Base-by-base conservation (phyloP, 1,140 invertebrate species). In the Cylas formicarius region DNA sequence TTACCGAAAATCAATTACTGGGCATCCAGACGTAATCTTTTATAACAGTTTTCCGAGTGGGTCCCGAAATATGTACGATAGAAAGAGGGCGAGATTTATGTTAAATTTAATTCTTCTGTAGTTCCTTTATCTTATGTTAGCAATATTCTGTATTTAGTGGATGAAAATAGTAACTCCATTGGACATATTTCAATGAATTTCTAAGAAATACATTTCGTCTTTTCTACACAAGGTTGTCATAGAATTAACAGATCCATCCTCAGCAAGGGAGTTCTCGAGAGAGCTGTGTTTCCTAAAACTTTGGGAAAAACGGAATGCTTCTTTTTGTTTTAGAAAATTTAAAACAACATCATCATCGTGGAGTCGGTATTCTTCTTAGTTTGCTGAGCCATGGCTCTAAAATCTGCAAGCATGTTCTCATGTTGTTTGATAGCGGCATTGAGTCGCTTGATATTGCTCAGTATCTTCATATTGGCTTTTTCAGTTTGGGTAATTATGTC, bases 361-460 rank as follows among this genome's bases (percentile, higher is more conserved):
- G 6, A n/a, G 14, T 34, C 21, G 2, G 31, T 21, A 5, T 21
- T 23, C 8, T 20, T 18, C 11, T 28, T 44, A 17, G 41, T 17
- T 7, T 24, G 17, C 2, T 44, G 13, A 0, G 34, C 48, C 27
- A 43, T 39, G 24, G 13, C 3, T 17, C 14, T 37, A 9, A 47
- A 39, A 9, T 46, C 36, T 4, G 22, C 2, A 28, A 54, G 36
- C 10, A 34, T 37, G 4, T 4, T 39, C 31, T 56, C 50, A 11
- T 50, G 51, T 16, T 41, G 38, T 19, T 44, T 41, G 34, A 59
- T 54, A 4, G 57, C 56, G 2, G 26, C 38, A 13, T 37, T 44
- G 22, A 65, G 28, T 38, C 50, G 51, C 38, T 58, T 56, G 16
- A 62, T 60, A 45, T 62, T 63, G 26, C 50, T 60, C 56, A 65